phyloP scores from a whole-genome alignment of 2,888 invertebrate genomes.

The Eupithecia tripunctaria region DNA sequence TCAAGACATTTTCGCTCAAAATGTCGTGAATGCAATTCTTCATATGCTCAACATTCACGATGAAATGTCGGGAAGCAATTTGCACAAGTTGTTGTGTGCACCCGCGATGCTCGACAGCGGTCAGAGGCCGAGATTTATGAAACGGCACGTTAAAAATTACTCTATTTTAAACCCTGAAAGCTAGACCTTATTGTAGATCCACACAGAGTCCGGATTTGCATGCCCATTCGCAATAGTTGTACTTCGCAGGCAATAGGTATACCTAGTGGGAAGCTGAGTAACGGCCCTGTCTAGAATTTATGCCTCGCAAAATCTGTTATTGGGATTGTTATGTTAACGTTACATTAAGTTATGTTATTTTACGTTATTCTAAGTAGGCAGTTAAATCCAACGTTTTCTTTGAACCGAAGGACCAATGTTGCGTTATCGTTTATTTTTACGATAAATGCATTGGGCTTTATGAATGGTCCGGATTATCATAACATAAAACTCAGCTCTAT shows the following conservation, averaged over 20 bases:
- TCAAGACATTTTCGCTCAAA: too few species aligned
- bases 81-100: conserved; percentile 62
- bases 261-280: conserved; percentile 57
- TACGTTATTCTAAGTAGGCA: conserved; percentile 53
- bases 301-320: conserved; percentile 64
- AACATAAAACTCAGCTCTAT: neutral
- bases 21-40: conserved; percentile 46
- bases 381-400: conserved; percentile 45
- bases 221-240: conserved; percentile 44
- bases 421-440: conserved; percentile 27
- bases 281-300: conserved; percentile 62
- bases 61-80: conserved; percentile 62
- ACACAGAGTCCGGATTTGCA: conserved; percentile 44
- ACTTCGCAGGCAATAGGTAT: conserved; percentile 51
- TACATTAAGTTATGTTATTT: too few species aligned
- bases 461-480: neutral
- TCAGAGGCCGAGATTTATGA: conserved; percentile 60
- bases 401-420: conserved; percentile 26
- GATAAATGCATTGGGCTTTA: conserved; percentile 27
- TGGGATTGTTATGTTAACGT: conserved; percentile 57
- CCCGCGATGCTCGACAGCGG: conserved; percentile 51
- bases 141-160: conserved; percentile 60
- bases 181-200: conserved; percentile 39
- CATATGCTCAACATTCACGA: conserved; percentile 60
- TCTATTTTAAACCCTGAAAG: conserved; percentile 16